Conservation (phyloP, 2,113 vertebrate genomes). For the Eleginops maclovinus region DNA sequence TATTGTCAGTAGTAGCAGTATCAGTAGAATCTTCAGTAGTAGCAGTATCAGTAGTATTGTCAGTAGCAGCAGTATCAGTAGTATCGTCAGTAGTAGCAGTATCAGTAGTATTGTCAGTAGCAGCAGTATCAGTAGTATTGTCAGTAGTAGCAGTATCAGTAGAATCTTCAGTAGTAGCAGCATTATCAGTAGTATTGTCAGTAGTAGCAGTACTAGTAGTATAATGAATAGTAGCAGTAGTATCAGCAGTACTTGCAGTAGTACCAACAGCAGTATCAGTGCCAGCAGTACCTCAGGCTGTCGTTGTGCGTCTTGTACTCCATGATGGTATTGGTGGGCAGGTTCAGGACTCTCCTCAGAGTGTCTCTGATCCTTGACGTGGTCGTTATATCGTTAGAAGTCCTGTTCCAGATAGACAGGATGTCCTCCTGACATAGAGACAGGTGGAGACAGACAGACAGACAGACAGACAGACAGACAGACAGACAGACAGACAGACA, state of each 20-base stretch:
- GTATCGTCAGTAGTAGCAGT: no score
- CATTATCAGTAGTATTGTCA: not conserved
- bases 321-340: constrained; percentile 84
- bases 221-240: not conserved
- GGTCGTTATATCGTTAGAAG: constrained; percentile 80
- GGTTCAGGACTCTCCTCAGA: constrained; percentile 81
- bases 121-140: no score
- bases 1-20: no score
- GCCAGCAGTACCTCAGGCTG: constrained; percentile 76
- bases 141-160: no score
- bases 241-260: not conserved
- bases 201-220: not conserved
- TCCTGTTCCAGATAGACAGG: constrained; percentile 84
- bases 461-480: not conserved
- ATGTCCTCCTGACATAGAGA: constrained; percentile 77
- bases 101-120: no score
- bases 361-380: constrained; percentile 84
- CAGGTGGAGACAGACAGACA: not conserved
- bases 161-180: no score
- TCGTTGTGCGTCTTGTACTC: constrained; percentile 86
- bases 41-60: no score
- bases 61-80: no score
- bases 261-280: not conserved
- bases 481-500: not conserved
- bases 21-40: no score